These are phyloP conservation scores for Crocodylus rhombifer DNA, from an alignment of 2,797 vertebrate species.

Conservation along the genomic window DNA sequence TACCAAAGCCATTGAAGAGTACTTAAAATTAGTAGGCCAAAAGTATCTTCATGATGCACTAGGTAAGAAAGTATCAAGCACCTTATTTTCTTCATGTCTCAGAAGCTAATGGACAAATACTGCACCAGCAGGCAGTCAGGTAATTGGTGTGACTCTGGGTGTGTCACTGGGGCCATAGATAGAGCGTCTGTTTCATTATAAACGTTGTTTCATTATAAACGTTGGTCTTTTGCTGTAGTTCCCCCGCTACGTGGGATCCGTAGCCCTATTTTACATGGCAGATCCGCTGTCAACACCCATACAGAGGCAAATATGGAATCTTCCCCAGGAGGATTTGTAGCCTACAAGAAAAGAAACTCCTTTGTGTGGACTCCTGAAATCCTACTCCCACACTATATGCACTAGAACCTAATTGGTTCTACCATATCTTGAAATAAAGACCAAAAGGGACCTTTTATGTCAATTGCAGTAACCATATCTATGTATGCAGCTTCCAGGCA, in stretches of 20 bases:
- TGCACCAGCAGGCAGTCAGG: neutral
- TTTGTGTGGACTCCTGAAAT: neutral
- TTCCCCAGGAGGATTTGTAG: neutral
- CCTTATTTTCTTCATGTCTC: neutral
- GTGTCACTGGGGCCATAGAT: neutral
- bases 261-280: neutral
- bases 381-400: neutral
- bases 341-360: neutral
- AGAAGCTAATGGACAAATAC: neutral
- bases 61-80: slow-evolving; percentile 82
- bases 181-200: neutral
- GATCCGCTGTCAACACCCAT: neutral
- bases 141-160: too few relatives aligned
- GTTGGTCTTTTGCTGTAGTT: neutral
- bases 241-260: neutral
- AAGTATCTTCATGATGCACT: slow-evolving; percentile 96
- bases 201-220: neutral
- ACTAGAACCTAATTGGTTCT: neutral
- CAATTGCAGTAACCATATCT: too few relatives aligned
- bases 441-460: neutral
- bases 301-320: neutral
- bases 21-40: slow-evolving; percentile 95
- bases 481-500: too few relatives aligned
- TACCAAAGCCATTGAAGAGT: slow-evolving; percentile 97
- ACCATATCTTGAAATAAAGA: neutral